Evolutionary conservation across 2,888 invertebrate genomes (phyloP).

Genomic region (Minunthozetes semirufus): DNA sequence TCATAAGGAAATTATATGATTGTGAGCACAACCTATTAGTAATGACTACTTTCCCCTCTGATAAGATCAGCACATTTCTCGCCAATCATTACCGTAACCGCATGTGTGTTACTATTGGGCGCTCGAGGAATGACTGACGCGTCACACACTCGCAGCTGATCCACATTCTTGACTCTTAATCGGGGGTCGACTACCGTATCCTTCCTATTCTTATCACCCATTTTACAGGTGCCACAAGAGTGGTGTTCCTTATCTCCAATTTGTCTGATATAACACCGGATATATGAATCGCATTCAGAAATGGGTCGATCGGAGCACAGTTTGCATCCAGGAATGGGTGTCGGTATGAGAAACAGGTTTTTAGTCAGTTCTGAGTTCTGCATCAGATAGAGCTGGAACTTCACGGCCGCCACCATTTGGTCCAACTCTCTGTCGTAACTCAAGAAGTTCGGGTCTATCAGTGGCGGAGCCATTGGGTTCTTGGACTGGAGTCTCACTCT

Average conservation of each 20-base stretch:
- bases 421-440: background rate
- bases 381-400: background rate
- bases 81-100: background rate
- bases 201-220: background rate
- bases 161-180: background rate
- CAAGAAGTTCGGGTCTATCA: background rate
- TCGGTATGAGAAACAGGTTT: background rate
- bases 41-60: background rate
- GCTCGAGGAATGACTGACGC: background rate
- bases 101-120: background rate
- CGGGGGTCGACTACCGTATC: background rate
- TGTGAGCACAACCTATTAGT: background rate
- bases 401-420: background rate
- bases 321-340: background rate
- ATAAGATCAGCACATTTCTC: background rate
- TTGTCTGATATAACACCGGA: conserved; percentile 3
- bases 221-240: background rate
- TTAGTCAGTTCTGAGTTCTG: background rate
- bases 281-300: background rate
- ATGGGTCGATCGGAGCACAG: background rate
- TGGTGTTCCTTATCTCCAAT: background rate
- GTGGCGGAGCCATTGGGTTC: background rate
- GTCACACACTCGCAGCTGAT: background rate
- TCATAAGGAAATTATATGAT: too few species aligned
- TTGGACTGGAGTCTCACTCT: background rate